These are phyloP conservation scores for Orestias chungarensis DNA, from an alignment of 2,797 vertebrate species.

Conservation along the genomic window DNA sequence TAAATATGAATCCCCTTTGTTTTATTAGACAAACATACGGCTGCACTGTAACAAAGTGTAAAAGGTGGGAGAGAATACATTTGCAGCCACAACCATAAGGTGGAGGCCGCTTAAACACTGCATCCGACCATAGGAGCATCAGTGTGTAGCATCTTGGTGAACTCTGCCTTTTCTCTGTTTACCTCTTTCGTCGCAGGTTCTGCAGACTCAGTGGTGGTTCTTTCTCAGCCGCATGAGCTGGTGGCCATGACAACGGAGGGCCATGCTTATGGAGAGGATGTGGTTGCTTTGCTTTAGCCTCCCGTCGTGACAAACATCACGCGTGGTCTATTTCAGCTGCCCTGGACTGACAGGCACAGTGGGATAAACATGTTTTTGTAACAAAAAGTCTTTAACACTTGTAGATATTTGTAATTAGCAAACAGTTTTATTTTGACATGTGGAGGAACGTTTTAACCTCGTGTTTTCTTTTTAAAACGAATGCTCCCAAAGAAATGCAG, in stretches of 20 bases:
- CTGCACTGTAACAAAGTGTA: background rate
- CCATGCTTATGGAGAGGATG: constrained; percentile 80
- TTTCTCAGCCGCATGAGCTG: constrained; percentile 81
- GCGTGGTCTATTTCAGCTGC: constrained; percentile 21
- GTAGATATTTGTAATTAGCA: constrained; percentile 75
- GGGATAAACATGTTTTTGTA: constrained; percentile 54
- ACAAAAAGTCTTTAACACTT: constrained; percentile 60
- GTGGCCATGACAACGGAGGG: constrained; percentile 82
- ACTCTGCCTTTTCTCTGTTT: constrained; percentile 15
- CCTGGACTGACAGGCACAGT: constrained; percentile 15
- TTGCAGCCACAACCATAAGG: background rate
- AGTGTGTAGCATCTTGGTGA: background rate
- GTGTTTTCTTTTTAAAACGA: constrained; percentile 36
- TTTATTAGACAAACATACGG: no score
- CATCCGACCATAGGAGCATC: background rate
- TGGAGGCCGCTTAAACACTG: background rate
- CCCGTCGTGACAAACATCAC: constrained; percentile 14
- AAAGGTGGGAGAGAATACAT: background rate
- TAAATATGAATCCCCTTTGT: no score
- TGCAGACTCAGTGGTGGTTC: constrained; percentile 80
- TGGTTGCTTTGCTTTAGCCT: constrained; percentile 80
- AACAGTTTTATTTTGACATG: constrained; percentile 68
- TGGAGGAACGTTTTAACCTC: constrained; percentile 37
- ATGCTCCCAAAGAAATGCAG: constrained; percentile 71
- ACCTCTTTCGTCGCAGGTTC: constrained; percentile 57